Conservation (phyloP, 2,888 invertebrate species). For the Ochropleura leucogaster region DNA sequence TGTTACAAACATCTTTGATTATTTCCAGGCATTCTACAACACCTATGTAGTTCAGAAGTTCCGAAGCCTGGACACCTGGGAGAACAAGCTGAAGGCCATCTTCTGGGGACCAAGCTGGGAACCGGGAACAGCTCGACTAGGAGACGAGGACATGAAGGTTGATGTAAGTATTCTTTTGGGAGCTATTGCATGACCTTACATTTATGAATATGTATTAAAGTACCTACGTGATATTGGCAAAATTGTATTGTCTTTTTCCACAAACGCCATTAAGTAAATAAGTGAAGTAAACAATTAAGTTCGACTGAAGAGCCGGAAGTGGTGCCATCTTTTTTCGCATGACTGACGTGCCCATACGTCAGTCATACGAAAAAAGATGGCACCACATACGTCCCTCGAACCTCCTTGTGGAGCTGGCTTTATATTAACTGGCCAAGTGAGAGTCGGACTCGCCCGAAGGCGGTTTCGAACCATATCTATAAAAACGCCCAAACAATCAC, state of each 20-base stretch:
- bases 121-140: slow-evolving; percentile 94
- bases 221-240: too few relatives aligned
- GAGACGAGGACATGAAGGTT: slow-evolving; percentile 94
- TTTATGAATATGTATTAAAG: neutral
- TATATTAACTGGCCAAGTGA: too few relatives aligned
- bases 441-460: too few relatives aligned
- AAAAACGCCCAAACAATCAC: too few relatives aligned
- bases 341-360: neutral
- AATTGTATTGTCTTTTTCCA: too few relatives aligned
- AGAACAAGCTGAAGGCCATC: slow-evolving; percentile 92
- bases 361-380: too few relatives aligned
- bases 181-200: neutral
- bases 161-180: slow-evolving; percentile 90
- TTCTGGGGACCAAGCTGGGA: slow-evolving; percentile 97
- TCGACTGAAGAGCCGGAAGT: neutral
- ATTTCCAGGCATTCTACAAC: slow-evolving; percentile 93
- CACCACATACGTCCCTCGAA: too few relatives aligned
- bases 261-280: too few relatives aligned
- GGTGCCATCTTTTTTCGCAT: neutral
- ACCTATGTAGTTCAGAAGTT: slow-evolving; percentile 92
- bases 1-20: slow-evolving; percentile 10
- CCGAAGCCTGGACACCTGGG: slow-evolving; percentile 89
- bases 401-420: too few relatives aligned
- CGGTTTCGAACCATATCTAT: too few relatives aligned
- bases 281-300: neutral